Conservation (phyloP, 2,888 invertebrate species). For the Trachelus stipa region DNA sequence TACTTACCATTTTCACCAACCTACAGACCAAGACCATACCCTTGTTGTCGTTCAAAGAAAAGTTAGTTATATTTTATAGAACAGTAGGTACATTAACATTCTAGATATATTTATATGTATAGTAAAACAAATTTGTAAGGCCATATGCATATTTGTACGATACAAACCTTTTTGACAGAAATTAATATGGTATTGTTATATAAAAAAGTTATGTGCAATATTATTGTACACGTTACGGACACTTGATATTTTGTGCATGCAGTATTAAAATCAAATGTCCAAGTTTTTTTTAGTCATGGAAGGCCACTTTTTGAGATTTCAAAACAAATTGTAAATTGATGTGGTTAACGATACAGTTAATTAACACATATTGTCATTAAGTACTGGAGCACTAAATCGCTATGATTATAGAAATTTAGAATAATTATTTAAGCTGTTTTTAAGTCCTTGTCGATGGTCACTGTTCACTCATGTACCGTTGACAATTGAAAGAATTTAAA, state of each 20-base stretch:
- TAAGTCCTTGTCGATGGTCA: neutral
- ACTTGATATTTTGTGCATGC: neutral
- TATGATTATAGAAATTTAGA: neutral
- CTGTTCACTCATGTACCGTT: neutral
- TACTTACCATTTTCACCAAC: slow-evolving; percentile 80
- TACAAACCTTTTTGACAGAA: neutral
- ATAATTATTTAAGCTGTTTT: neutral
- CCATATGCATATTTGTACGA: neutral
- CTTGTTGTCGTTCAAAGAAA: slow-evolving; percentile 2
- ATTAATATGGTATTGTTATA: neutral
- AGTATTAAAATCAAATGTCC: neutral
- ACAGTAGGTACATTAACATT: no score
- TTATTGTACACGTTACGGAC: neutral
- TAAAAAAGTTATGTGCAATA: neutral
- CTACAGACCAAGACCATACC: slow-evolving; percentile 61
- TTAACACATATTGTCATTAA: neutral
- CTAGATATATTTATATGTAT: neutral
- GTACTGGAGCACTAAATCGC: neutral
- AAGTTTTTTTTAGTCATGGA: neutral
- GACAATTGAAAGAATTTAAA: neutral
- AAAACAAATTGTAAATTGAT: neutral
- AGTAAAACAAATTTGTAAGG: neutral
- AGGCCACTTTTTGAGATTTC: neutral
- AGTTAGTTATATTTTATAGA: neutral
- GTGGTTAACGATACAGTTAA: neutral